phyloP scores from a whole-genome alignment of 2,113 vertebrate species.

The Thoracochromis brauschi region DNA sequence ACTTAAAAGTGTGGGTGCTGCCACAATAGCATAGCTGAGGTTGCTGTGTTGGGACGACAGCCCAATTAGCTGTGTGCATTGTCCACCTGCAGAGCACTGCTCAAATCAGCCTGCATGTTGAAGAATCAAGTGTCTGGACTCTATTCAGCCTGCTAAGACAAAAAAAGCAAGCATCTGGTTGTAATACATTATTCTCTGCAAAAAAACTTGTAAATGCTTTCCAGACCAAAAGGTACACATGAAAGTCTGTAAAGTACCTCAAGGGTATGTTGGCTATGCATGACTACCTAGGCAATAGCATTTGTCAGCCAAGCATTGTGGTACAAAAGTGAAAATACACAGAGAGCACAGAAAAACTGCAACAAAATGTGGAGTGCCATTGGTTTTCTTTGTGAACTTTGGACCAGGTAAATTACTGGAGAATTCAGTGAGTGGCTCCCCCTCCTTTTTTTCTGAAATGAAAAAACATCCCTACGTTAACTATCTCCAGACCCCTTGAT shows the following conservation, averaged over 20 bases:
- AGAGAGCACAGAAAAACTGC: constrained; percentile 14
- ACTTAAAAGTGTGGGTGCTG: background rate
- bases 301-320: background rate
- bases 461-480: constrained; percentile 17
- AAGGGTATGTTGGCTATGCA: background rate
- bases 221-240: constrained; percentile 31
- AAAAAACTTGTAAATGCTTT: constrained; percentile 31
- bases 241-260: constrained; percentile 19
- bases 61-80: background rate
- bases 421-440: background rate
- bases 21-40: background rate
- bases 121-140: constrained; percentile 48
- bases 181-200: constrained; percentile 37
- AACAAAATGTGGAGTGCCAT: constrained; percentile 12
- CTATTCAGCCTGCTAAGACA: background rate
- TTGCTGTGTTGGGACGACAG: background rate
- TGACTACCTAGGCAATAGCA: constrained; percentile 4
- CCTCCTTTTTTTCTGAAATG: background rate
- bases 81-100: background rate
- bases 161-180: constrained; percentile 38
- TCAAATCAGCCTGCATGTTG: background rate
- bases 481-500: constrained; percentile 23
- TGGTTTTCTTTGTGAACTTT: constrained; percentile 29
- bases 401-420: constrained; percentile 43
- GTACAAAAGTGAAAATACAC: background rate